Conservation (phyloP, 2,888 invertebrate genomes). For the Charanyca ferruginea region DNA sequence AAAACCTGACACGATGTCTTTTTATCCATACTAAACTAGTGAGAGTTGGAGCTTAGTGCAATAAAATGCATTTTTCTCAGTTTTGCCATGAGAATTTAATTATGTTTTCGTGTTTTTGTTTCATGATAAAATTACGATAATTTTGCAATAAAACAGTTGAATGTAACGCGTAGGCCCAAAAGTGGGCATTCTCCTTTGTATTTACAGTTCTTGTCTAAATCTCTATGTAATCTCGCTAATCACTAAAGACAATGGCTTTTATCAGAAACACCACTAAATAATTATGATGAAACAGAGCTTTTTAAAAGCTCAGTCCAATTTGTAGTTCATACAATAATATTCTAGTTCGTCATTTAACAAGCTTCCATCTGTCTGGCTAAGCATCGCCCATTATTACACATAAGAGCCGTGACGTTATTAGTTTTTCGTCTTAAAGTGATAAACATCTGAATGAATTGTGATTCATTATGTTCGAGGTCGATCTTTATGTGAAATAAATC, state of each 20-base stretch:
- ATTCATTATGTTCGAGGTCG: slow-evolving; percentile 79
- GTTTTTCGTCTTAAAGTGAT: slow-evolving; percentile 87
- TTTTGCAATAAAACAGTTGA: no score
- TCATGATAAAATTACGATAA: no score
- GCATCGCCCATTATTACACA: slow-evolving; percentile 56
- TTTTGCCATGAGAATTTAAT: no score
- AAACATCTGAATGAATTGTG: slow-evolving; percentile 88
- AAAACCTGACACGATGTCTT: no score
- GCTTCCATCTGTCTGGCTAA: slow-evolving; percentile 36
- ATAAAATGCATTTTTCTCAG: no score
- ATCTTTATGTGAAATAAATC: slow-evolving; percentile 87
- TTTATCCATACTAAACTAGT: no score
- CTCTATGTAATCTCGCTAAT: background rate
- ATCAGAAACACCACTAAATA: background rate
- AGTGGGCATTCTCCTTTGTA: no score
- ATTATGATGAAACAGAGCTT: background rate
- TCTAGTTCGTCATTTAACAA: slow-evolving; percentile 21
- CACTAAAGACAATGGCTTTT: background rate
- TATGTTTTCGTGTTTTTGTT: no score
- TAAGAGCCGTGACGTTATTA: slow-evolving; percentile 81
- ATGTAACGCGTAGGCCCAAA: no score
- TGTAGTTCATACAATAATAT: background rate
- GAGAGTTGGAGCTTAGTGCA: no score
- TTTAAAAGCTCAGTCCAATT: background rate
- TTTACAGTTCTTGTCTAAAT: background rate